Conservation (phyloP, 2,113 vertebrate genomes). For the Perca flavescens region DNA sequence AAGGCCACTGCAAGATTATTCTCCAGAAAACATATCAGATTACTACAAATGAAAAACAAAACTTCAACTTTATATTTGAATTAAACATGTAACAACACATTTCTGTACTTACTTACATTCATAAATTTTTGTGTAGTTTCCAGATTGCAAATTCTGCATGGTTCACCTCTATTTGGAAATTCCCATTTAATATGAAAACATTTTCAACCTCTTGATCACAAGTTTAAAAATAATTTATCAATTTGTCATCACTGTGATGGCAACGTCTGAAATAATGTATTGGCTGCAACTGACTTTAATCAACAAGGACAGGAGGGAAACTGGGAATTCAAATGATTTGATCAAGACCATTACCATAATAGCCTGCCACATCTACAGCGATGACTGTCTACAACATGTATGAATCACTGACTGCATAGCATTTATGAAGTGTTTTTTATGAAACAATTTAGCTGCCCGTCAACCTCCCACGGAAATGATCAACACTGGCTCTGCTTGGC, state of each 20-base stretch:
- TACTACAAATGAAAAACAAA: neutral
- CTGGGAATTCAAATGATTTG: conserved; percentile 2
- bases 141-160: neutral
- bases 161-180: neutral
- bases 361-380: neutral
- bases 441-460: conserved; percentile 16
- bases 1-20: conserved; percentile 1
- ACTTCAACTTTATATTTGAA: neutral
- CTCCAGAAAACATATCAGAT: neutral
- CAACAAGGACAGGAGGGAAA: conserved; percentile 20
- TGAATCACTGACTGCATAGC: conserved; percentile 19
- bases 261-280: neutral
- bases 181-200: conserved; percentile 3
- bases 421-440: conserved; percentile 2
- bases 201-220: conserved; percentile 1
- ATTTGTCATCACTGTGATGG: neutral
- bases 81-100: conserved; percentile 5
- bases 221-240: neutral
- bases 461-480: neutral
- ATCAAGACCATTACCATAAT: conserved; percentile 1
- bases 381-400: conserved; percentile 3
- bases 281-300: conserved; percentile 32
- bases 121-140: neutral
- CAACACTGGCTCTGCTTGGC: neutral
- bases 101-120: neutral